A percentile compares a stretch with the other conserved stretches of the same genome.
Conservation (phyloP, 1,140 invertebrate genomes). For the Antheraea mylitta region DNA sequence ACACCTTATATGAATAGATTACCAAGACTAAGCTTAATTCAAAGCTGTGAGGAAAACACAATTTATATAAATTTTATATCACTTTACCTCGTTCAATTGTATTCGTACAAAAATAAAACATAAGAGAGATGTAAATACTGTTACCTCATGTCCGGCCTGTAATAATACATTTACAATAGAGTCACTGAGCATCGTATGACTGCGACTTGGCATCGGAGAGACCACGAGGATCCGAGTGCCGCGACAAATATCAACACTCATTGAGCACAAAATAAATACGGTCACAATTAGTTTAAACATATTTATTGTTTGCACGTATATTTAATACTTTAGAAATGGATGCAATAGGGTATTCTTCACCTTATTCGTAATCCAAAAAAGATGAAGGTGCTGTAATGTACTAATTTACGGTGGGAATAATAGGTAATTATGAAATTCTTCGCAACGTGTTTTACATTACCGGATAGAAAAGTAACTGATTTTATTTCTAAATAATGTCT, state of each 20-base stretch:
- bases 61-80: too few relatives aligned
- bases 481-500: not conserved
- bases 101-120: not conserved
- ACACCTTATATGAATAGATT: too few relatives aligned
- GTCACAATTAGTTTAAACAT: not conserved
- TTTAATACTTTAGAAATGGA: too few relatives aligned
- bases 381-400: too few relatives aligned
- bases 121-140: not conserved
- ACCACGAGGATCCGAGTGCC: constrained; percentile 42
- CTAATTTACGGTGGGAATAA: too few relatives aligned
- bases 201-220: constrained; percentile 42
- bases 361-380: not conserved
- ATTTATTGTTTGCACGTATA: not conserved
- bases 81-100: too few relatives aligned
- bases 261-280: not conserved
- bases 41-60: too few relatives aligned
- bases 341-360: too few relatives aligned
- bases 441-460: not conserved
- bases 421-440: not conserved
- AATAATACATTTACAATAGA: constrained; percentile 43
- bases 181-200: constrained; percentile 48
- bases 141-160: constrained; percentile 43
- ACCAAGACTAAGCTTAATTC: too few relatives aligned
- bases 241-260: not conserved
- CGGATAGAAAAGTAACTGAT: not conserved